Base-by-base conservation (phyloP, 2,888 invertebrate species). In the Orchesellides sinensis region DNA sequence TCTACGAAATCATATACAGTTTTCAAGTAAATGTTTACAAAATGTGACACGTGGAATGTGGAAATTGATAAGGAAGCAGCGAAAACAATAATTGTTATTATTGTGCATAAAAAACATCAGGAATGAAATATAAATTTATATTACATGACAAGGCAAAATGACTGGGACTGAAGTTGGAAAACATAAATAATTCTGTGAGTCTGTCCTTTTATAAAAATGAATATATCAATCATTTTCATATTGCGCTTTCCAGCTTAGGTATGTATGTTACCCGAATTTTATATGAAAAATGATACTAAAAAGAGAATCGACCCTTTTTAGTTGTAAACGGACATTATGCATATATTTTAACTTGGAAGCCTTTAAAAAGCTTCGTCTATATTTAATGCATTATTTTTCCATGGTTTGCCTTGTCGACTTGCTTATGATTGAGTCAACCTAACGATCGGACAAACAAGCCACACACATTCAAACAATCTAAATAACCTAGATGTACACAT, bases 301-400 rank as follows among this genome's bases (percentile, higher is more conserved):
- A 54, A 12, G 54, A 12, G n/a, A 54, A 54, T 54, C 54, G 54
- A 54, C 25, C 54, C 25, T 54, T 25, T 21, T 23, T 23, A 12
- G 23, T 25, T 8, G 21, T 5, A 25, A 14, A 40, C 40, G 40
- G n/a, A n/a, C 5, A 17, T 25, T 21, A 23, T 23, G 25, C 21
- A 54, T 23, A 54, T 6, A 54, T n/a, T n/a, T n/a, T n/a, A 21
- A 54, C 23, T 6, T 23, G 10, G 8, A 12, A 21, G 25, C 12
- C 23, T 25, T 54, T 54, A 25, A 54, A 54, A 54, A 54, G 25
- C 54, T 25, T 54, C 54, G 54, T 54, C 25, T 54, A 54, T 54
- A 54, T 54, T 54, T 54, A 54, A 54, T 54, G 25, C 23, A 25
- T 25, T 54, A 54, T 54, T 54, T 54, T 54, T 21, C 54, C 54